Evolutionary conservation across 2,888 invertebrate genomes (phyloP), one percentile per base, ranked within the genome.

Genomic region (Lutraria lutraria): DNA sequence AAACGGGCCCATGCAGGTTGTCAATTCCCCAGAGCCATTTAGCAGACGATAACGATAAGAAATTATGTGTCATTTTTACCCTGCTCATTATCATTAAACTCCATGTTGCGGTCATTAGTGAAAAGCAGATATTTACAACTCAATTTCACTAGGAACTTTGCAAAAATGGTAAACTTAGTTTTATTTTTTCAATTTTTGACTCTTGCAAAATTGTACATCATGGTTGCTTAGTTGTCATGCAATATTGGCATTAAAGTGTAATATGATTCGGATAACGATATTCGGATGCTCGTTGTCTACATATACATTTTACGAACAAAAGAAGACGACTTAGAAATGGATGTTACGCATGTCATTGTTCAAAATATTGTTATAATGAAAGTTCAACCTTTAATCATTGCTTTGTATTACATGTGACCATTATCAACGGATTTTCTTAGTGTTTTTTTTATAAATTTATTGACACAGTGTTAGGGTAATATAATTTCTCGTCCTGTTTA

Each of bases 141-240:
- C 16, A 81, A 86, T 76, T 84, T 76, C 84, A 60, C 85, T 80
- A 79, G 85, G 25, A 80, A 54, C 29, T 85, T 85, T 76, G 85
- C 85, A 85, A 85, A 85, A 60, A 85, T 85, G 85, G 85, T 85
- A 43, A 43, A 79, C 56, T 25, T 85, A 21, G 29, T 25, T 81
- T n/a, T 34, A 13, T 52, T 54, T 53, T 10, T n/a, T 25, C n/a
- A 25, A n/a, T 6, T 25, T 68, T 68, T 25, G n/a, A n/a, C n/a
- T 25, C 6, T 68, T 25, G 63, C 63, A 68, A 68, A 56, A 56
- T 15, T 25, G n/a, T 25, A n/a, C 15, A 25, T 0, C 15, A 68
- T 63, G 63, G 25, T 53, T 34, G 10, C 31, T 16, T 81, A 16
- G 15, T n/a, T n/a, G 6, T 2, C 19, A 52, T 25, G 15, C 81